A percentile compares a stretch with the other conserved stretches of the same genome.
phyloP scores from a whole-genome alignment of 2,888 invertebrate genomes.

The Ophion obscuratus region DNA sequence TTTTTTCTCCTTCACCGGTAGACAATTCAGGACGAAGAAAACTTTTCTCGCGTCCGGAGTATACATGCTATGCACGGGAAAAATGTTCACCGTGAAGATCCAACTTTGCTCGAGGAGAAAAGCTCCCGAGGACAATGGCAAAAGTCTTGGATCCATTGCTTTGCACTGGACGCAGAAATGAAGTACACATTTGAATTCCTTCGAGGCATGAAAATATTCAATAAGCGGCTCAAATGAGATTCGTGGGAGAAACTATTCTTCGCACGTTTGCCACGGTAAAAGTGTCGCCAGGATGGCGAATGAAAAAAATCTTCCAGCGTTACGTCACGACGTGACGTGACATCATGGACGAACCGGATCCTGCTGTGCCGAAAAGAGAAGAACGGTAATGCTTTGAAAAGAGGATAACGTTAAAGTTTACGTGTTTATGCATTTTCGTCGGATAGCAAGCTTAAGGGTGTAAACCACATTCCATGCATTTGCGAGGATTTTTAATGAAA shows the following conservation, averaged over 20 bases:
- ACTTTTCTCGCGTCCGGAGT: neutral
- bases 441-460: no score
- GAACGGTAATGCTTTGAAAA: no score
- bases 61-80: neutral
- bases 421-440: no score
- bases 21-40: neutral
- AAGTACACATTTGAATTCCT: constrained; percentile 9
- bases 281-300: constrained; percentile 1
- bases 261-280: neutral
- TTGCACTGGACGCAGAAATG: neutral
- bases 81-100: neutral
- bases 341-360: neutral
- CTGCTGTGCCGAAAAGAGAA: neutral
- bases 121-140: no score
- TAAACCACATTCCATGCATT: no score
- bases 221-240: neutral
- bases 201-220: constrained; percentile 4
- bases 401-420: no score
- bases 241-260: constrained; percentile 3
- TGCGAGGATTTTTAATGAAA: no score
- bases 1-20: neutral
- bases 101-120: no score
- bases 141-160: neutral
- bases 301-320: neutral
- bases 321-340: neutral